phyloP scores from a whole-genome alignment of 2,113 vertebrate species.

The Xiphophorus couchianus region DNA sequence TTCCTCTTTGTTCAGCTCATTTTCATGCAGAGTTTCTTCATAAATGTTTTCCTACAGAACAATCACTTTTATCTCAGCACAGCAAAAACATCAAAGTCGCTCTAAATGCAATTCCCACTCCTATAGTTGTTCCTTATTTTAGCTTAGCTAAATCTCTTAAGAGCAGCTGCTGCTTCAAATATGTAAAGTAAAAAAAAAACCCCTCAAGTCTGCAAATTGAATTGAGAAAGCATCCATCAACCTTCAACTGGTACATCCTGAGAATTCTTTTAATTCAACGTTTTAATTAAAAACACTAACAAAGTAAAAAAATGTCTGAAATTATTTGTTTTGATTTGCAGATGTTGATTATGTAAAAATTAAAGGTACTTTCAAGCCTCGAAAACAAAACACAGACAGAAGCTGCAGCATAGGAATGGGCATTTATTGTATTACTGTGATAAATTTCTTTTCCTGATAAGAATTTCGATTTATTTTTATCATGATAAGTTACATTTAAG shows the following conservation, averaged over 20 bases:
- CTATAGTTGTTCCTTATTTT: constrained; percentile 13
- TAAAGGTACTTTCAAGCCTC: neutral
- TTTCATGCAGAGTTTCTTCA: constrained; percentile 48
- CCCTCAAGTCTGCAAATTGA: neutral
- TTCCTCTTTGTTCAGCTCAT: constrained; percentile 35
- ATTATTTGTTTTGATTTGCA: neutral
- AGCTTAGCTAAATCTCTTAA: constrained; percentile 16
- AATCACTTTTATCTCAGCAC: constrained; percentile 56
- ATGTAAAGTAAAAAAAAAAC: neutral
- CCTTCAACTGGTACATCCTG: neutral
- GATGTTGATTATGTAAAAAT: neutral
- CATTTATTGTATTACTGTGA: too few species aligned
- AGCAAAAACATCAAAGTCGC: constrained; percentile 14
- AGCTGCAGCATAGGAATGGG: neutral
- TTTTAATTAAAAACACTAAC: neutral
- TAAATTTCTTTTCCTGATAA: too few species aligned
- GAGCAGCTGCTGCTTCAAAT: constrained; percentile 44
- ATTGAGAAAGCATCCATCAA: neutral
- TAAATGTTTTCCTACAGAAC: constrained; percentile 56
- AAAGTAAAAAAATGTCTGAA: neutral
- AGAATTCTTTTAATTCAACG: neutral
- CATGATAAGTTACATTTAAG: too few species aligned
- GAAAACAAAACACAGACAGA: neutral
- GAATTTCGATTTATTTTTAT: too few species aligned
- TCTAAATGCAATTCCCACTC: constrained; percentile 15